A percentile compares a stretch with the other conserved stretches of the same genome.
Evolutionary conservation across 2,113 vertebrate genomes (phyloP).

Genomic region (Pseudonaja textilis): DNA sequence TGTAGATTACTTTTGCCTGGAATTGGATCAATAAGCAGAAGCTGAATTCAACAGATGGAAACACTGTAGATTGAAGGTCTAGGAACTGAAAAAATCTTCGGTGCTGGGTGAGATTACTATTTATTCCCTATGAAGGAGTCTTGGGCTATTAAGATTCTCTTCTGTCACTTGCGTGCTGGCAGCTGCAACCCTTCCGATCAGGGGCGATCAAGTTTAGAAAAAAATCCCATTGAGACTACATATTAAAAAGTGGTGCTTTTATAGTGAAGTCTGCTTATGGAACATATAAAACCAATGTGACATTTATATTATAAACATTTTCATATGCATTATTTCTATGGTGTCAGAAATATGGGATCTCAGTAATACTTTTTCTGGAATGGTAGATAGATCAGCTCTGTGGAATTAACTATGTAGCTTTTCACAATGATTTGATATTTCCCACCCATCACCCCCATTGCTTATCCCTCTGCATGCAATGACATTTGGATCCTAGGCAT

Average conservation of each 20-base stretch:
- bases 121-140: neutral
- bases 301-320: neutral
- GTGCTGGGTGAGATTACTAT: neutral
- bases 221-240: neutral
- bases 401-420: conserved; percentile 44
- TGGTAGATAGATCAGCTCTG: conserved; percentile 33
- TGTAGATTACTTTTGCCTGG: neutral
- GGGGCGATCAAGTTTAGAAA: neutral
- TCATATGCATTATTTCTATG: neutral
- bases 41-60: neutral
- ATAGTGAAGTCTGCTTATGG: neutral
- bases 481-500: conserved; percentile 75
- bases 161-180: neutral
- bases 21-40: neutral
- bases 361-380: conserved; percentile 15
- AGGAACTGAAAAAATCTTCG: neutral
- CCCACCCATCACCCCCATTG: conserved; percentile 51
- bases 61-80: neutral
- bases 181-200: neutral
- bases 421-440: conserved; percentile 32
- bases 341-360: neutral
- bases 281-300: neutral
- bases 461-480: conserved; percentile 56
- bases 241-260: neutral
- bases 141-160: neutral